Evolutionary conservation across 2,113 vertebrate genomes (phyloP).

Genomic region (Monarcha castaneiventris): DNA sequence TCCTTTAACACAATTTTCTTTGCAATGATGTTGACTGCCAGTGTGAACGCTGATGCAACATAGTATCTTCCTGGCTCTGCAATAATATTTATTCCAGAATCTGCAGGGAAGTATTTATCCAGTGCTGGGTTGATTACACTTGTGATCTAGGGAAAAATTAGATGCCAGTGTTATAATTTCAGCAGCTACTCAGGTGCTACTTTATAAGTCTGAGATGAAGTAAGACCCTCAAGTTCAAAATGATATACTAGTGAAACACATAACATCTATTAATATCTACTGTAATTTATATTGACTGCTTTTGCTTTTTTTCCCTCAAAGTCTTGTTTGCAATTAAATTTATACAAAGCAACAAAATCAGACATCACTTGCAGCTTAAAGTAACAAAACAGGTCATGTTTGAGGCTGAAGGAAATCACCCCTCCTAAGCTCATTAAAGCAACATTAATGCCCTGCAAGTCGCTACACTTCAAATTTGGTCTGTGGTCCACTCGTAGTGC

Average conservation of each 20-base stretch:
- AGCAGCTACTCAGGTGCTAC: neutral
- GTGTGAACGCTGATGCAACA: slow-evolving; percentile 91
- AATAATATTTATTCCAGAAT: slow-evolving; percentile 85
- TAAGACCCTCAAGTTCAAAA: neutral
- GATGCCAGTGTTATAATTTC: neutral
- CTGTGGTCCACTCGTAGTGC: neutral
- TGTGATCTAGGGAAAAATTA: slow-evolving; percentile 78
- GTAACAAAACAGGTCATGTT: neutral
- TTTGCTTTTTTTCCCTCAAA: neutral
- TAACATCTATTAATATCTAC: neutral
- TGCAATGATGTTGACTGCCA: slow-evolving; percentile 95
- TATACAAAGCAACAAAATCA: neutral
- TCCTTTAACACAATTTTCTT: slow-evolving; percentile 92
- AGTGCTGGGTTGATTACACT: slow-evolving; percentile 89
- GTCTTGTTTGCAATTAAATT: neutral
- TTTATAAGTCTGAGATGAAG: neutral
- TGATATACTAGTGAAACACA: neutral
- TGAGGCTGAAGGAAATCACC: neutral
- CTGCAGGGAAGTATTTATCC: slow-evolving; percentile 92
- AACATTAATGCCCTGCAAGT: neutral
- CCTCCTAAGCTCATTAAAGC: neutral
- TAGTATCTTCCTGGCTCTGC: slow-evolving; percentile 96
- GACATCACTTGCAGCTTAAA: neutral
- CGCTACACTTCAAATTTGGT: neutral
- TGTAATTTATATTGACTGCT: neutral